These are phyloP conservation scores for Amphiprion ocellaris DNA, from an alignment of 2,113 vertebrate genomes.

Conservation along the genomic window DNA sequence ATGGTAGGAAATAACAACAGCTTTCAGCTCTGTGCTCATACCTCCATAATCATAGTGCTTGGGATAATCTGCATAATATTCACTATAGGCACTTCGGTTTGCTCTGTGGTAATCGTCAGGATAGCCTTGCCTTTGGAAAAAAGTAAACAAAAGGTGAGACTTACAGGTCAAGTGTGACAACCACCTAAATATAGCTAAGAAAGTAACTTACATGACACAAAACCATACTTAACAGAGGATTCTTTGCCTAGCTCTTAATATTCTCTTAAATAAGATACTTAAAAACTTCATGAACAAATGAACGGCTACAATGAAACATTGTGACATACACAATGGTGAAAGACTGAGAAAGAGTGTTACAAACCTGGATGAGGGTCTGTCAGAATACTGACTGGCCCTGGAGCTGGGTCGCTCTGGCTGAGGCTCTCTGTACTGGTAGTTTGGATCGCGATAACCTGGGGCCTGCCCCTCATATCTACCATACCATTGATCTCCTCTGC, in stretches of 20 bases:
- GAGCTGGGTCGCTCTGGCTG: conserved; percentile 90
- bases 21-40: conserved; percentile 45
- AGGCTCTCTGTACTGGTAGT: conserved; percentile 86
- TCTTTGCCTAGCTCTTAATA: not conserved
- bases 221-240: not conserved
- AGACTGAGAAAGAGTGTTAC: not conserved
- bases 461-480: conserved; percentile 83
- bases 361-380: conserved; percentile 91
- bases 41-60: conserved; percentile 87
- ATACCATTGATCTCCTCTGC: conserved; percentile 86
- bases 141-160: conserved; percentile 11
- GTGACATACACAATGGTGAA: not conserved
- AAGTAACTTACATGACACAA: not conserved
- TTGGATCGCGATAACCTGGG: conserved; percentile 81
- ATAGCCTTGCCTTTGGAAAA: conserved; percentile 87
- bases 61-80: conserved; percentile 90
- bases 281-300: not conserved
- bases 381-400: conserved; percentile 93
- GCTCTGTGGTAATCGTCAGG: conserved; percentile 87
- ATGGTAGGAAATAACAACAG: too few species aligned
- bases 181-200: too few species aligned
- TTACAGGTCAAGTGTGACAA: conserved; percentile 2
- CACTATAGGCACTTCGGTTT: conserved; percentile 88
- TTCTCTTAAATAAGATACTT: not conserved
- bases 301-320: not conserved